A percentile compares a stretch with the other conserved stretches of the same genome.
Evolutionary conservation across 2,888 invertebrate genomes (phyloP).

Genomic region (Meandrusa payeni): DNA sequence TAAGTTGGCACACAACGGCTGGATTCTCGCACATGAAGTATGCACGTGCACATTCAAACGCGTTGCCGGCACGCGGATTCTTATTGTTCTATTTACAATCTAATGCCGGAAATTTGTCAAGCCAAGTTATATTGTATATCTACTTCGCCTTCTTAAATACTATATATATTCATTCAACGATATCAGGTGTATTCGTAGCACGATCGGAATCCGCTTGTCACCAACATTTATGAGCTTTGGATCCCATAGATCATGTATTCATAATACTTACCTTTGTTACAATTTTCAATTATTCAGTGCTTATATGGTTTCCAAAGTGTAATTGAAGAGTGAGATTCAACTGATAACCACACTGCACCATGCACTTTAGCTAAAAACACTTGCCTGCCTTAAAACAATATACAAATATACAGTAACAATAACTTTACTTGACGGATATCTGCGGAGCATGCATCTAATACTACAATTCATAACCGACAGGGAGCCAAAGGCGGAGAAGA

Average conservation of each 20-base stretch:
- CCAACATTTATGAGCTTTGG: constrained; percentile 27
- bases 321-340: constrained; percentile 31
- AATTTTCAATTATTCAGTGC: neutral
- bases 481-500: constrained; percentile 92
- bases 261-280: neutral
- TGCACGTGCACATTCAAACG: constrained; percentile 61
- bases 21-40: constrained; percentile 80
- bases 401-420: constrained; percentile 19
- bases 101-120: too few species aligned
- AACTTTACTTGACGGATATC: neutral
- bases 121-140: too few species aligned
- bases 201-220: constrained; percentile 12
- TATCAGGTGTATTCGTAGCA: too few species aligned
- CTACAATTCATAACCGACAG: constrained; percentile 55
- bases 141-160: too few species aligned
- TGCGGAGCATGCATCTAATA: constrained; percentile 15
- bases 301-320: constrained; percentile 34
- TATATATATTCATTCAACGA: too few species aligned
- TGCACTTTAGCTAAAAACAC: constrained; percentile 47
- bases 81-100: too few species aligned
- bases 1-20: constrained; percentile 93
- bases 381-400: constrained; percentile 15
- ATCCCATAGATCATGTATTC: constrained; percentile 24
- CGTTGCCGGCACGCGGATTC: constrained; percentile 26
- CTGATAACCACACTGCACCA: constrained; percentile 63